Percentiles rank a stretch among this genome's conserved stretches.
phyloP scores from a whole-genome alignment of 1,140 invertebrate species.

The Euwallacea similis region DNA sequence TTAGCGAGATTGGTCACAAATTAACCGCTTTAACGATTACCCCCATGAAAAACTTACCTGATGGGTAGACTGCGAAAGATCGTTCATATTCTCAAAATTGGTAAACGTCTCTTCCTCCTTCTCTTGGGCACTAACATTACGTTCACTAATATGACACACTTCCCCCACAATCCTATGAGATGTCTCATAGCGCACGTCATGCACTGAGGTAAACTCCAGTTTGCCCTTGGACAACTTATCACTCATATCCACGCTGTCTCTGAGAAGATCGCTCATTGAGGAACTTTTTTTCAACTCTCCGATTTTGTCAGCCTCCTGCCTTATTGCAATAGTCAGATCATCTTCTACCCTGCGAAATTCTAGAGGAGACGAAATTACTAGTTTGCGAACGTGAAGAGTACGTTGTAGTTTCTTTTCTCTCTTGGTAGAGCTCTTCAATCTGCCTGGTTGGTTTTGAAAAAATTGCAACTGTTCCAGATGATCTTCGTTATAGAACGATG shows the following conservation, averaged over 20 bases:
- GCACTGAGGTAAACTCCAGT: not conserved
- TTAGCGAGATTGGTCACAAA: not conserved
- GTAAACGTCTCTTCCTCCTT: not conserved
- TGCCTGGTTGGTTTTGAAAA: slow-evolving; percentile 5
- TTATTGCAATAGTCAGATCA: slow-evolving; percentile 4
- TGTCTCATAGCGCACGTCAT: not conserved
- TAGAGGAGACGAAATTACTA: slow-evolving; percentile 26
- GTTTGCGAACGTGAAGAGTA: slow-evolving; percentile 16
- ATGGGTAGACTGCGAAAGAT: not conserved
- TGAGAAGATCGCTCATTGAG: slow-evolving; percentile 22
- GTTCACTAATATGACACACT: not conserved
- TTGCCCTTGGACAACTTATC: slow-evolving; percentile 2
- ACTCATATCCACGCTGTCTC: slow-evolving; percentile 7
- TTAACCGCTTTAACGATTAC: no score
- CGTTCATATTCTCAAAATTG: no score
- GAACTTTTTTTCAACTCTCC: slow-evolving; percentile 24
- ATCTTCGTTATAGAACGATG: slow-evolving; percentile 24
- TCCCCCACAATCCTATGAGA: no score
- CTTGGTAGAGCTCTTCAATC: slow-evolving; percentile 22
- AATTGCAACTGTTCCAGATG: slow-evolving; percentile 3
- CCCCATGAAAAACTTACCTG: not conserved
- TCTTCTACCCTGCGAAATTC: slow-evolving; percentile 24
- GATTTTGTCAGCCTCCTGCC: slow-evolving; percentile 3
- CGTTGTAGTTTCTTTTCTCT: slow-evolving; percentile 14
- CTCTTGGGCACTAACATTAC: not conserved